A percentile compares a stretch with the other conserved stretches of the same genome.
phyloP scores from a whole-genome alignment of 2,113 vertebrate species.

The Abramis brama region DNA sequence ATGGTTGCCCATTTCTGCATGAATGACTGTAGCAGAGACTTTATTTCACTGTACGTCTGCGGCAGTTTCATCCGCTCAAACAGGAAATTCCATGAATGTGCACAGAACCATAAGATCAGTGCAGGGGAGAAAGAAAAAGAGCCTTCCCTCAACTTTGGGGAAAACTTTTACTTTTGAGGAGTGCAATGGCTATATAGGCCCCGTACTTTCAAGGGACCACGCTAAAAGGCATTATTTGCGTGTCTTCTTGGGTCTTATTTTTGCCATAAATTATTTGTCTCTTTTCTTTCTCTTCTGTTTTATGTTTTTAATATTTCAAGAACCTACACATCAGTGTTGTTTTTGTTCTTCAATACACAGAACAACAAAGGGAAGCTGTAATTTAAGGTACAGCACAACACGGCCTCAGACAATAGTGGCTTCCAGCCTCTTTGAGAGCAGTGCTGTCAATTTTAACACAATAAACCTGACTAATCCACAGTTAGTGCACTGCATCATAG shows the following conservation, averaged over 20 bases:
- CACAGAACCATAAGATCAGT: conserved; percentile 59
- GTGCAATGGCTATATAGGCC: background rate
- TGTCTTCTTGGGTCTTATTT: conserved; percentile 67
- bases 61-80: conserved; percentile 42
- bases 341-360: conserved; percentile 57
- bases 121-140: conserved; percentile 40
- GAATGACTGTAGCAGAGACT: conserved; percentile 54
- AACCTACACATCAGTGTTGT: conserved; percentile 64
- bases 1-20: conserved; percentile 64
- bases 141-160: background rate
- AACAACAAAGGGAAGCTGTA: conserved; percentile 47
- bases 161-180: background rate
- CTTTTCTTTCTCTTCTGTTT: conserved; percentile 63
- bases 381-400: background rate
- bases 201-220: background rate
- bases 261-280: conserved; percentile 74
- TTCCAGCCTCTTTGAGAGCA: background rate
- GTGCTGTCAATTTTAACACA: background rate
- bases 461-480: conserved; percentile 16
- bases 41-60: conserved; percentile 50
- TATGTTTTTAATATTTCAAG: conserved; percentile 75
- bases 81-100: conserved; percentile 57
- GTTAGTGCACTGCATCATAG: conserved; percentile 1
- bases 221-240: conserved; percentile 70
- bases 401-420: background rate